These are phyloP conservation scores for Xestobium rufovillosum DNA, from an alignment of 2,888 invertebrate species.

Conservation along the genomic window DNA sequence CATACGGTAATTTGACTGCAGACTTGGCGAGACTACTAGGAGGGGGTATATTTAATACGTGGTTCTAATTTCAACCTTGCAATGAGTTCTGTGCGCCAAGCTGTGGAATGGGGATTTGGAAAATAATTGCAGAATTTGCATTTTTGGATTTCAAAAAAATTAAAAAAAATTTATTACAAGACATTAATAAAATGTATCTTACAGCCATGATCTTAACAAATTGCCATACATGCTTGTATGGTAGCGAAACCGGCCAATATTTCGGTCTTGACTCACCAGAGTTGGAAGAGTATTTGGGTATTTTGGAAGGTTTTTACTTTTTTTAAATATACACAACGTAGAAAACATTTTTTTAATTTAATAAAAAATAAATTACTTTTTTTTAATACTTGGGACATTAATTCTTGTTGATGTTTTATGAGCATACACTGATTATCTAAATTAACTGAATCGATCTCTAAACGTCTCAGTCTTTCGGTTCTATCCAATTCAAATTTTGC, in stretches of 20 bases:
- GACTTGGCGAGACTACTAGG: too few species aligned
- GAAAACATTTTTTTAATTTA: too few species aligned
- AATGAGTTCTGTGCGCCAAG: conserved; percentile 17
- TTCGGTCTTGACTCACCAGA: conserved; percentile 15
- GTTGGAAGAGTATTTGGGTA: conserved; percentile 15
- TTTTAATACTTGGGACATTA: too few species aligned
- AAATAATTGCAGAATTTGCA: conserved; percentile 20
- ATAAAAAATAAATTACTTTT: too few species aligned
- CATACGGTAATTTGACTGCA: too few species aligned
- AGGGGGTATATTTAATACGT: too few species aligned
- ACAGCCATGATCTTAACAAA: conserved; percentile 16
- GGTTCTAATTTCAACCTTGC: too few species aligned
- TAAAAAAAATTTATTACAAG: conserved; percentile 19
- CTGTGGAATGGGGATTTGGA: conserved; percentile 23
- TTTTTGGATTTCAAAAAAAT: conserved; percentile 23
- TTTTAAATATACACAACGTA: too few species aligned
- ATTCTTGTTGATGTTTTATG: not conserved
- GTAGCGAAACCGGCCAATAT: conserved; percentile 13
- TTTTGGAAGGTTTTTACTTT: too few species aligned
- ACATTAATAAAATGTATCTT: conserved; percentile 15
- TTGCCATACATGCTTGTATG: too few species aligned
- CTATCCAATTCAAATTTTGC: conserved; percentile 8
- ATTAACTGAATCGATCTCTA: too few species aligned
- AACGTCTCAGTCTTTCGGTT: conserved; percentile 3
- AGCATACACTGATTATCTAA: too few species aligned